Evolutionary conservation across 2,113 vertebrate genomes (phyloP), one percentile per base, ranked within the genome.

Genomic region (Morone saxatilis): DNA sequence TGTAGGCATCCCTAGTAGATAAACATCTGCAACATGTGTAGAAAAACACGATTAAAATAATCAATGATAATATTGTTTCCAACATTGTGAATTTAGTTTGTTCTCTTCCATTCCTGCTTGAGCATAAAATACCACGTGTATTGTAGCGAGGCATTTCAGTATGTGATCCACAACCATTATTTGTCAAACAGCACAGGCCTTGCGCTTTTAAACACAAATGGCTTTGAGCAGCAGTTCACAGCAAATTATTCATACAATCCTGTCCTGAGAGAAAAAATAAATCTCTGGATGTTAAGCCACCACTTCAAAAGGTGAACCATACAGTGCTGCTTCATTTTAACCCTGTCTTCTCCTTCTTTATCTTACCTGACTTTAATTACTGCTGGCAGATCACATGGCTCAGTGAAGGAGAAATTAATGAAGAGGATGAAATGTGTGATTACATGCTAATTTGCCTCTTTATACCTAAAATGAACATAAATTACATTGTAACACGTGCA

Each of bases 311-410:
- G 66, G 78, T 78, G 78, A 87, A 41, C 22, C n/a, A 25, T 11
- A 57, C 54, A 65, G 54, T 5, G 45, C 71, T 22, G 56, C 50
- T 36, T 22, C 76, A 53, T 43, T 81, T 80, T 82, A 83, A 91
- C 85, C 85, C 69, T 14, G 62, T 75, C 78, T 1, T 48, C 53
- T 76, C 66, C 56, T 31, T 25, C 75, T 77, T 80, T 79, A 85
- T 81, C 71, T 84, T 36, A 81, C 86, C 83, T 85, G 83, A 36
- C 83, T 81, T 76, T 81, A 89, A 93, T 91, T 86, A 86, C 65
- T 41, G 56, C 71, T 41, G 80, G 75, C 80, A 76, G 63, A 71
- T 86, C 71, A 50, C 50, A 45, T 40, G 50, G 62, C 61, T 69
- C 76, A 73, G 81, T 25, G 47, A 80, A 71, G 76, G 53, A 1